A percentile compares a stretch with the other conserved stretches of the same genome.
Evolutionary conservation across 2,113 vertebrate genomes (phyloP).

Genomic region (Lanius collurio): DNA sequence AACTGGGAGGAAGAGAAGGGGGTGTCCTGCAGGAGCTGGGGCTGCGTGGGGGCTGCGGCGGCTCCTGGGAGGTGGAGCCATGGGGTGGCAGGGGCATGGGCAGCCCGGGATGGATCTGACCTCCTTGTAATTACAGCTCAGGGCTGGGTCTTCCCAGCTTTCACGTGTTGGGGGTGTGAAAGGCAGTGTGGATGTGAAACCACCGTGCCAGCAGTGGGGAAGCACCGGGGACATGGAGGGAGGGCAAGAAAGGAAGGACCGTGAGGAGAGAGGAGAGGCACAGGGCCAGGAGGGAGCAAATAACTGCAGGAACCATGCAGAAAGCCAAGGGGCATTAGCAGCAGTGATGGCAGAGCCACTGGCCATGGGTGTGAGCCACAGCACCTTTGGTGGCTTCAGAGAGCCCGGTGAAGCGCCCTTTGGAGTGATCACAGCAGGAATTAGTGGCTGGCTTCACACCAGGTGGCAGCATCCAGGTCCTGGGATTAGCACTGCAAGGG

Average conservation of each 20-base stretch:
- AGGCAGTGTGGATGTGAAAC: not conserved
- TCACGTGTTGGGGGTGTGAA: accelerated
- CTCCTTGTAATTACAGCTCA: not conserved
- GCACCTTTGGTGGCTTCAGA: not conserved
- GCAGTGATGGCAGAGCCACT: not conserved
- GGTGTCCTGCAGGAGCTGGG: accelerated
- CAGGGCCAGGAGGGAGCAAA: not conserved
- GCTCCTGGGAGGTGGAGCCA: not conserved
- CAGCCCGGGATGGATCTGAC: not conserved
- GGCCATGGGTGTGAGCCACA: accelerated
- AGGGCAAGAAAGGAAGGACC: not conserved
- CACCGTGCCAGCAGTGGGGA: accelerated
- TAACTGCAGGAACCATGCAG: not conserved
- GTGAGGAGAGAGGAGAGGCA: not conserved
- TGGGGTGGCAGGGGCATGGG: accelerated
- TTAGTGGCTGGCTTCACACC: slow-evolving; percentile 18
- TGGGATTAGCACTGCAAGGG: not conserved
- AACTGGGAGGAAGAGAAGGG: not conserved
- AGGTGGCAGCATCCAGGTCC: not conserved
- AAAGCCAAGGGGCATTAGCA: not conserved
- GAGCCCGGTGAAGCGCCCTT: not conserved
- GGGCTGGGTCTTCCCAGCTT: not conserved
- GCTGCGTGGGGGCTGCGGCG: accelerated
- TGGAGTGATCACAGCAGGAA: slow-evolving; percentile 22
- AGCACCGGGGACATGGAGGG: not conserved